Evolutionary conservation across 1,140 invertebrate species (phyloP).

Genomic region (Ceratitis capitata): DNA sequence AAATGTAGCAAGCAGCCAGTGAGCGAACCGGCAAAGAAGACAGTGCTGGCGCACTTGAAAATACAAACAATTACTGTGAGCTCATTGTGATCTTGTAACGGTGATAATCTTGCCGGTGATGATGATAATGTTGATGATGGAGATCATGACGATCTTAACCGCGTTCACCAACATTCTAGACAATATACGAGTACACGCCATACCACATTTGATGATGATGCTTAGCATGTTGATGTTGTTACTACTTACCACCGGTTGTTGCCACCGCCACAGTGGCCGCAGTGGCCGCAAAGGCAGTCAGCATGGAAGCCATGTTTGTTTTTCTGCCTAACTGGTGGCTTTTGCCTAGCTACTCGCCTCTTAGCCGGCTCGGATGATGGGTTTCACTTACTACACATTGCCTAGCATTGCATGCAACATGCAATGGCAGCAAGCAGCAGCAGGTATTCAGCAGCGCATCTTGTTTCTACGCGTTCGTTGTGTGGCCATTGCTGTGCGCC

Average conservation of each 20-base stretch:
- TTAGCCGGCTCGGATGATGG: neutral
- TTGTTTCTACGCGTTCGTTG: neutral
- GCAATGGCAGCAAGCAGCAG: neutral
- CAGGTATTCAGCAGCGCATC: neutral
- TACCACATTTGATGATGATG: neutral
- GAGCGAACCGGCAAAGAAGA: neutral
- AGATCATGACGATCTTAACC: neutral
- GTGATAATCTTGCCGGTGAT: neutral
- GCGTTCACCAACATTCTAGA: neutral
- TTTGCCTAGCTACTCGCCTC: no score
- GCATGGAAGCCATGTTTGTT: neutral
- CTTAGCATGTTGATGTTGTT: neutral
- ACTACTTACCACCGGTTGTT: neutral
- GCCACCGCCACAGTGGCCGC: neutral
- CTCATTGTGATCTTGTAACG: constrained; percentile 3
- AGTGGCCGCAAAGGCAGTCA: neutral
- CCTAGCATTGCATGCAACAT: constrained; percentile 35
- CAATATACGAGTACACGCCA: no score
- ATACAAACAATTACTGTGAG: neutral
- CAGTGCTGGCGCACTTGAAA: constrained; percentile 7
- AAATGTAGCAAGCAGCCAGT: neutral
- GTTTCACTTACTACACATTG: constrained; percentile 33
- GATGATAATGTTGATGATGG: neutral
- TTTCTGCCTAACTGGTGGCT: neutral
- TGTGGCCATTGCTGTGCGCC: constrained; percentile 17